Base-by-base conservation (phyloP, 2,888 invertebrate species). In the Drosophila atripex region DNA sequence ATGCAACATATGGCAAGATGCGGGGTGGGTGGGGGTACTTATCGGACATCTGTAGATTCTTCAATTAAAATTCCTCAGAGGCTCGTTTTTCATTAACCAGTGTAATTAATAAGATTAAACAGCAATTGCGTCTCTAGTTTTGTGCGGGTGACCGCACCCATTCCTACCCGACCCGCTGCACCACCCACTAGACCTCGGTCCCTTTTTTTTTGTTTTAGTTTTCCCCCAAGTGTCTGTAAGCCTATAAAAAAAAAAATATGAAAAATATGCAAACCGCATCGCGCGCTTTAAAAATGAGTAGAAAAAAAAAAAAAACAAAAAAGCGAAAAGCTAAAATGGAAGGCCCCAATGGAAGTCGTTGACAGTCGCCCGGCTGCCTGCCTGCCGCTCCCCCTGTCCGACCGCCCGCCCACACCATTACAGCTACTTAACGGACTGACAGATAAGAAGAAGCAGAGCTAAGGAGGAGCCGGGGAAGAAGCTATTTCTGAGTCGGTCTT, bases 81-180 rank as follows among this genome's bases (percentile, higher is more conserved):
- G 55, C 65, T 73, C 73, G 56, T 63, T 75, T 82, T 79, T 79
- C 79, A 80, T 85, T 83, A 76, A 74, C 51, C 86, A 75, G 80
- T 85, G 84, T 85, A 85, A 85, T 85, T 85, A 85, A 85, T 88
- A 86, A 86, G 88, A 86, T 85, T 88, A 84, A 73, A 68, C 78
- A 84, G 75, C 84, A 88, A 84, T 86, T 88, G 84, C 73, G 86
- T 71, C 55, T 57, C 46, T 45, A 56, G 41, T 73, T 63, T 63
- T 68, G 71, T 83, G 80, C 82, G 73, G 79, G 73, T 73, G 79
- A 73, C 87, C 82, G 82, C 82, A 88, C 82, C 82, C 82, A 78
- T 69, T 74, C 69, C 75, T 73, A 16, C 61, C 85, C 74, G 52
- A 23, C 47, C 32, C 14, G 46, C 23, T 55, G n/a, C 50, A 16